Percentiles rank a stretch among this genome's conserved stretches.
These are phyloP conservation scores for Ginglymostoma cirratum DNA, from an alignment of 2,113 vertebrate genomes.

Conservation along the genomic window DNA sequence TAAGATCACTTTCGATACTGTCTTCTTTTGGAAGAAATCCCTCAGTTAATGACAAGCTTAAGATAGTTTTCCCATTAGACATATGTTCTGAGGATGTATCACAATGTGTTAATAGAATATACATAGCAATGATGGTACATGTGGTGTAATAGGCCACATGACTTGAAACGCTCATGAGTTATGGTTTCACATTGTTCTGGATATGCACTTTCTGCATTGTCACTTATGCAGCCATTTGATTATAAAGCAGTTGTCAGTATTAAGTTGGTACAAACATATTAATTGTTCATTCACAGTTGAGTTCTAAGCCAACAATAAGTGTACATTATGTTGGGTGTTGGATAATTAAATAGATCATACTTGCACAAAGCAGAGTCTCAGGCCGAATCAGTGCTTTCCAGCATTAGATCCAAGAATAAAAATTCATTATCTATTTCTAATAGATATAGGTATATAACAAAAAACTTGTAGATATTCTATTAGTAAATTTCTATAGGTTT, in stretches of 20 bases:
- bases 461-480: neutral
- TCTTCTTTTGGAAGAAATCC: neutral
- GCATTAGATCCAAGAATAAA: too few relatives aligned
- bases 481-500: neutral
- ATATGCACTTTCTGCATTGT: constrained; percentile 20
- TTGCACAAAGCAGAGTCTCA: neutral
- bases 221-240: constrained; percentile 12
- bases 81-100: neutral
- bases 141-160: neutral
- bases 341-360: neutral
- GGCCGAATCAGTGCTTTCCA: neutral
- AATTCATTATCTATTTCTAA: neutral
- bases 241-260: neutral
- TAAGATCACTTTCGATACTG: neutral
- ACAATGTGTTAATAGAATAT: neutral
- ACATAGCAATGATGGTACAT: neutral
- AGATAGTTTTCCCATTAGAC: neutral
- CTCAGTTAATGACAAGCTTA: neutral
- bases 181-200: neutral
- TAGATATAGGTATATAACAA: neutral
- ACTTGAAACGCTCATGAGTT: constrained; percentile 22
- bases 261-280: neutral
- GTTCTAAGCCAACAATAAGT: neutral
- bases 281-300: neutral
- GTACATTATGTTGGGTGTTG: neutral